phyloP scores from a whole-genome alignment of 2,888 invertebrate species.

The Liopterus haemorrhoidalis region DNA sequence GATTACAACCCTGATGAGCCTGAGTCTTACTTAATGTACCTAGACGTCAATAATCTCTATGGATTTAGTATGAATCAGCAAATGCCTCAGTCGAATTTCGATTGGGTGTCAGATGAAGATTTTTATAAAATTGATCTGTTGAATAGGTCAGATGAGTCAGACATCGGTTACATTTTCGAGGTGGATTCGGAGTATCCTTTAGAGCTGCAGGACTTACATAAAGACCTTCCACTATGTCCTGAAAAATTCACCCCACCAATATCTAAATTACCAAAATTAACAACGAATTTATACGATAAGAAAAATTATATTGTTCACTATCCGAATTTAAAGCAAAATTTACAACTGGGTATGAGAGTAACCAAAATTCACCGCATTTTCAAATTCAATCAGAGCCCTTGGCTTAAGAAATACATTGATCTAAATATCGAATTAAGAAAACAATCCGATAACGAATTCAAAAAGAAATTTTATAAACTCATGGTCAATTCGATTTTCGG shows the following conservation, averaged over 20 bases:
- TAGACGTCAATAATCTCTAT: constrained; percentile 37
- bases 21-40: constrained; percentile 33
- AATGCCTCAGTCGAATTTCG: constrained; percentile 34
- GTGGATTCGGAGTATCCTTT: constrained; percentile 41
- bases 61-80: constrained; percentile 29
- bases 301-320: constrained; percentile 33
- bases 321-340: constrained; percentile 30
- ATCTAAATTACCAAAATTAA: constrained; percentile 24
- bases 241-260: constrained; percentile 18
- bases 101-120: too few species aligned
- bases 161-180: too few species aligned
- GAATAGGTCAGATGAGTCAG: too few species aligned
- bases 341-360: constrained; percentile 3
- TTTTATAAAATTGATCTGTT: too few species aligned
- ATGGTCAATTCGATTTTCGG: constrained; percentile 42
- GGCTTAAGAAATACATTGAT: constrained; percentile 38
- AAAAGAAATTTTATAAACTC: constrained; percentile 42
- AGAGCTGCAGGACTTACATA: too few species aligned
- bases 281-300: constrained; percentile 28
- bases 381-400: constrained; percentile 37
- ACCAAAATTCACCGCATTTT: constrained; percentile 30
- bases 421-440: constrained; percentile 31
- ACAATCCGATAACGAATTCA: constrained; percentile 36
- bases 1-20: constrained; percentile 33
- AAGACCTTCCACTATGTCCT: constrained; percentile 18